Conservation (phyloP, 2,888 invertebrate species). For the Scaptomyza flava region DNA sequence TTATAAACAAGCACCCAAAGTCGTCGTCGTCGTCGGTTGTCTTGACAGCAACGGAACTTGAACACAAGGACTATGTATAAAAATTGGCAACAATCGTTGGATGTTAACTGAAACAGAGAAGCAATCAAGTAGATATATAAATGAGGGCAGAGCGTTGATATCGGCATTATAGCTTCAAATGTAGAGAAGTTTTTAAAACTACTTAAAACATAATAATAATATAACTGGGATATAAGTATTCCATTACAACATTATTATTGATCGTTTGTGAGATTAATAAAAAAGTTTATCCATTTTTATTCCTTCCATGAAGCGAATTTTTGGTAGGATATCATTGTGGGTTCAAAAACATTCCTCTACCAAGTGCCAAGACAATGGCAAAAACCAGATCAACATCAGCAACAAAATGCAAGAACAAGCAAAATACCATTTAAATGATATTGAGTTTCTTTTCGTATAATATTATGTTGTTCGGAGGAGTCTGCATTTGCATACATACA, state of each 20-base stretch:
- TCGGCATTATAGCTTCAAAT: too few relatives aligned
- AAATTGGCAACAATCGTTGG: slow-evolving; percentile 4
- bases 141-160: too few relatives aligned
- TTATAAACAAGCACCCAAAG: slow-evolving; percentile 29
- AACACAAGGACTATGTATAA: slow-evolving; percentile 4
- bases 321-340: too few relatives aligned
- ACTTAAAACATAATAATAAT: too few relatives aligned
- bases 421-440: slow-evolving; percentile 66
- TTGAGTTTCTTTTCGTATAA: slow-evolving; percentile 60
- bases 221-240: too few relatives aligned
- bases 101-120: slow-evolving; percentile 3
- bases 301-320: too few relatives aligned
- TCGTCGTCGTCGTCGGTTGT: background rate
- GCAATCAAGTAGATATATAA: background rate
- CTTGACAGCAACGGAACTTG: background rate
- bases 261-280: too few relatives aligned
- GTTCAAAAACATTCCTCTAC: background rate
- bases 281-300: too few relatives aligned
- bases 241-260: too few relatives aligned
- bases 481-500: slow-evolving; percentile 61
- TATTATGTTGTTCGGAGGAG: slow-evolving; percentile 26
- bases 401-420: slow-evolving; percentile 33
- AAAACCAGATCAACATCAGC: slow-evolving; percentile 44
- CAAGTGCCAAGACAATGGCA: slow-evolving; percentile 42
- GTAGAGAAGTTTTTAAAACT: too few relatives aligned